Percentiles rank a stretch among this genome's conserved stretches.
Evolutionary conservation across 2,888 invertebrate species (phyloP).

Genomic region (Tinea pellionella): DNA sequence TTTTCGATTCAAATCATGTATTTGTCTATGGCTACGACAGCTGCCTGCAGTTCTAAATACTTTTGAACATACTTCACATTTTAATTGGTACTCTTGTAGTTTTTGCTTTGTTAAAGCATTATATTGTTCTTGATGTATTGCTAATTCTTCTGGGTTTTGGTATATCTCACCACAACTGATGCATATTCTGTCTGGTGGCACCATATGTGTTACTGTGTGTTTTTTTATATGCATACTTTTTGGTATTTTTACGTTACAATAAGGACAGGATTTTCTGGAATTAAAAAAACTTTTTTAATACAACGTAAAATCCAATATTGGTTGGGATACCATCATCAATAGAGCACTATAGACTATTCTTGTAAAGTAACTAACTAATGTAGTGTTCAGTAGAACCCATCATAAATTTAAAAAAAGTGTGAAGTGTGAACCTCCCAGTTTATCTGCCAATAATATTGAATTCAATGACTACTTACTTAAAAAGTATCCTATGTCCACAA

Average conservation of each 20-base stretch:
- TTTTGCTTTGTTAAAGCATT: slow-evolving; percentile 38
- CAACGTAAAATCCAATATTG: no score
- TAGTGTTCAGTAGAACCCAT: no score
- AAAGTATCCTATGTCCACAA: slow-evolving; percentile 68
- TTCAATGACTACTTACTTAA: slow-evolving; percentile 45
- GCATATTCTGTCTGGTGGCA: slow-evolving; percentile 33
- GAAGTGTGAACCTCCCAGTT: no score
- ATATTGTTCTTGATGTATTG: slow-evolving; percentile 38
- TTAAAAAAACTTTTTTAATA: no score
- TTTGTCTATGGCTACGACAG: slow-evolving; percentile 63
- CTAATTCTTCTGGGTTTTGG: slow-evolving; percentile 35
- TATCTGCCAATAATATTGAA: no score
- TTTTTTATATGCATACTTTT: background rate
- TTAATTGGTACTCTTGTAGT: slow-evolving; percentile 44
- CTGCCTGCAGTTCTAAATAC: slow-evolving; percentile 43
- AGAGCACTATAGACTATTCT: no score
- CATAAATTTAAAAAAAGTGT: no score
- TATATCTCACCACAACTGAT: slow-evolving; percentile 43
- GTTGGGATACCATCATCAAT: no score
- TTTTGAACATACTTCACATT: slow-evolving; percentile 48
- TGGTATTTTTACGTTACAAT: slow-evolving; percentile 19
- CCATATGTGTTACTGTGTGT: slow-evolving; percentile 23
- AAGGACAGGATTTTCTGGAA: slow-evolving; percentile 28
- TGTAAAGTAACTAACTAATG: no score
- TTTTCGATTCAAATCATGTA: slow-evolving; percentile 47